Base-by-base conservation (phyloP, 1,140 invertebrate species). In the Euwallacea fornicatus region DNA sequence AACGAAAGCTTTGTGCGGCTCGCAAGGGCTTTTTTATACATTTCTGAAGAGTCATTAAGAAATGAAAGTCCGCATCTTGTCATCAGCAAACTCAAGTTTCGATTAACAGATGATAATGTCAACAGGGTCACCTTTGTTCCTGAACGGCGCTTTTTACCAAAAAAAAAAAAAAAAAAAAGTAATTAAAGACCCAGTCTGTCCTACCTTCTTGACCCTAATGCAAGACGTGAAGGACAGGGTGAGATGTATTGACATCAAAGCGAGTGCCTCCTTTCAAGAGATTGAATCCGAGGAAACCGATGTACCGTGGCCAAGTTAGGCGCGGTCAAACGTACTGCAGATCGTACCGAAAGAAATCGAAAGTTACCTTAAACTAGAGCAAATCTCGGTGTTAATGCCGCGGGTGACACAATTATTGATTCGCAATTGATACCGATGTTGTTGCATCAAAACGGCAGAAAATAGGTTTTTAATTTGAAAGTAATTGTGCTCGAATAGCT, bases 361-460 rank as follows among this genome's bases (percentile, higher is more conserved):
- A 76, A 76, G 76, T 76, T 73, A 69, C 73, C 62, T 70, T 75
- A 76, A 76, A 76, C 74, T 76, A 69, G 76, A 76, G 70, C 76
- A 76, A 68, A 76, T 74, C 76, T 66, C 64, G 46, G 59, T 68
- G 47, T 60, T 66, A 66, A 66, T 66, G 72, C 75, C 68, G 65
- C 60, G 46, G 72, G 74, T 66, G 62, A 69, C 58, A 66, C 63
- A 71, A 71, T 71, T 71, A 71, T 71, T 66, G 69, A 71, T 71
- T 54, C 69, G 53, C 69, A 71, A 71, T 71, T 71, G 69, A 71
- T 71, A 71, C 44, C 54, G 69, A 61, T 47, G 55, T 65, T 42
- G 69, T 65, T 66, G 69, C 69, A 60, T 66, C 54, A 65, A 64
- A 44, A 64, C 15, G 59, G 42, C 59, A 69, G 13, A 70, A 70